phyloP scores from a whole-genome alignment of 2,797 vertebrate species.

The Coregonus suidteri region DNA sequence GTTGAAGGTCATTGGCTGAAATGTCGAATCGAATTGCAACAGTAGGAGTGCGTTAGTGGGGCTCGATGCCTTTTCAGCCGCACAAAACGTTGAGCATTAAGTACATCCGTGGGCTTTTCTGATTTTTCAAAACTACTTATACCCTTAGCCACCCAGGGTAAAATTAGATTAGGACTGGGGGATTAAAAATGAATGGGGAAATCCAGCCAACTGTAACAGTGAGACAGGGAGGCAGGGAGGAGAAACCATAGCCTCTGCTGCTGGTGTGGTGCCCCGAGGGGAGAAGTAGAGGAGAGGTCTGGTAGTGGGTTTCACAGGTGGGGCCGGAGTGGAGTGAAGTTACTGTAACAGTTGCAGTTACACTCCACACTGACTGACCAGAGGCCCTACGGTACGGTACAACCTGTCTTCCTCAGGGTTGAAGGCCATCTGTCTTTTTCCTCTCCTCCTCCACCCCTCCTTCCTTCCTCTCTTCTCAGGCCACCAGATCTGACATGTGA shows the following conservation, averaged over 20 bases:
- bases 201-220: constrained; percentile 64
- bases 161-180: constrained; percentile 52
- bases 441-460: background rate
- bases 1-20: background rate
- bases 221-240: constrained; percentile 50
- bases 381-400: background rate
- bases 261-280: constrained; percentile 32
- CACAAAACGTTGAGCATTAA: constrained; percentile 44
- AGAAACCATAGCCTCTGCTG: constrained; percentile 62
- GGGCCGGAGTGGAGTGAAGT: constrained; percentile 43
- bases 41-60: constrained; percentile 13
- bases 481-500: background rate
- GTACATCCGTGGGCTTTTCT: constrained; percentile 38
- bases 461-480: background rate
- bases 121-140: constrained; percentile 62
- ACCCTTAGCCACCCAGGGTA: constrained; percentile 42
- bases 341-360: background rate
- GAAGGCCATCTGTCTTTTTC: constrained; percentile 8
- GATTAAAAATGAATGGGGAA: constrained; percentile 70
- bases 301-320: constrained; percentile 51
- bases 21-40: background rate
- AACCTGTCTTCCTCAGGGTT: constrained; percentile 13
- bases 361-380: constrained; percentile 35
- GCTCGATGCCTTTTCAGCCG: background rate
- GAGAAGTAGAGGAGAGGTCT: background rate